phyloP scores from a whole-genome alignment of 2,797 vertebrate genomes.

The Melanotaenia nigrans region DNA sequence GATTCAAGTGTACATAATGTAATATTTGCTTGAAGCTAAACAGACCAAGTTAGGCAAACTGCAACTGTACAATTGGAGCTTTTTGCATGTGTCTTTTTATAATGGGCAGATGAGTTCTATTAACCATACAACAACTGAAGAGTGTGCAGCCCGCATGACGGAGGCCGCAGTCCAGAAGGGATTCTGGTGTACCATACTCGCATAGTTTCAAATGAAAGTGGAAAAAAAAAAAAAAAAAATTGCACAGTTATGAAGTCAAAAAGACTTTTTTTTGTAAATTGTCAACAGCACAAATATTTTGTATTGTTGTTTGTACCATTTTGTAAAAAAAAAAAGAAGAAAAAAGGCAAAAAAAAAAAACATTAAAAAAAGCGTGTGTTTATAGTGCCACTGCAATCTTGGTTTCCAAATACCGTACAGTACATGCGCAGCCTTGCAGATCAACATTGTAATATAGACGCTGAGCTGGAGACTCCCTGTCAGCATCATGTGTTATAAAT shows the following conservation, averaged over 20 bases:
- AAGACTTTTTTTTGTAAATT: slow-evolving; percentile 91
- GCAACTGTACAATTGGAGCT: slow-evolving; percentile 82
- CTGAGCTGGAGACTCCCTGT: slow-evolving; percentile 82
- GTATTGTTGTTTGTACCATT: slow-evolving; percentile 99
- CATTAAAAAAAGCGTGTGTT: slow-evolving; percentile 85
- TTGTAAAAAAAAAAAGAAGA: slow-evolving; percentile 92
- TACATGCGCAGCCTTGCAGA: slow-evolving; percentile 88
- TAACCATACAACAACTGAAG: slow-evolving; percentile 79
- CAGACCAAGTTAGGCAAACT: slow-evolving; percentile 72
- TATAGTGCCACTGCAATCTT: slow-evolving; percentile 89
- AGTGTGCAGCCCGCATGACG: slow-evolving; percentile 89
- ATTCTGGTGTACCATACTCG: slow-evolving; percentile 81
- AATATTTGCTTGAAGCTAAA: slow-evolving; percentile 85
- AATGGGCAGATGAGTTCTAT: slow-evolving; percentile 84
- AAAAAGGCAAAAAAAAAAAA: slow-evolving; percentile 49
- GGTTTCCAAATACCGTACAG: slow-evolving; percentile 85
- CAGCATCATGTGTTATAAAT: slow-evolving; percentile 91
- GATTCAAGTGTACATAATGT: slow-evolving; percentile 82
- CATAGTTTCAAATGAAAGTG: slow-evolving; percentile 72
- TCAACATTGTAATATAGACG: slow-evolving; percentile 88
- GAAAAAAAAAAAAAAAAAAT: slow-evolving; percentile 71
- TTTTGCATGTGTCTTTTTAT: slow-evolving; percentile 93
- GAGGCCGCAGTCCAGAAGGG: slow-evolving; percentile 84
- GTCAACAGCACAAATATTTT: slow-evolving; percentile 99
- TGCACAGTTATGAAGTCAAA: slow-evolving; percentile 83